Base-by-base conservation (phyloP, 2,797 vertebrate species). In the Parotocinclus haroldoi region DNA sequence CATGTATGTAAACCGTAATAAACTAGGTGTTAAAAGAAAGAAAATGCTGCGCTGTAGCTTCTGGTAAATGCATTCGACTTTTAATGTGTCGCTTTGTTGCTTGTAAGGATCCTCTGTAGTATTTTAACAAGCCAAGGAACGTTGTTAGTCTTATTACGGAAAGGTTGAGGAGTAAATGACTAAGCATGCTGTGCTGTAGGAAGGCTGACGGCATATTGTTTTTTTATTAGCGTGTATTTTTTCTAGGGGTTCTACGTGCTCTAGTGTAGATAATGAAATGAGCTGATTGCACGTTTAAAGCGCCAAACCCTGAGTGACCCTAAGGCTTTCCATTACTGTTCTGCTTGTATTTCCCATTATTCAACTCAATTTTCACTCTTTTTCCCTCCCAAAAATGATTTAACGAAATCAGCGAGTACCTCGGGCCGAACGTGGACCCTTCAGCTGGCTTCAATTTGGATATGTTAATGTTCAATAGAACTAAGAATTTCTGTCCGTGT, bases 211-310 rank as follows among this genome's bases (percentile, higher is more conserved):
- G 39, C 39, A 16, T 58, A 3, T 8, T 48, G 16, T 40, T 63
- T 40, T n/a, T 39, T 7, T 39, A 39, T 45, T 50, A n/a, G 42
- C 27, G 11, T 46, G 45, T 11, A n/a, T 11, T 12, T 46, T 7
- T 46, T 6, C 45, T 12, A 7, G 12, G 45, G 10, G 11, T n/a
- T 11, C 45, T 46, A 11, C 45, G n/a, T 11, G 11, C 19, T 65
- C 19, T 53, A 13, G 4, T 27, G 19, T 40, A 9, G 39, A 51
- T 58, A 14, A 52, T 46, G 49, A 59, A 59, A 37, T 39, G 27
- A 52, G 36, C 50, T 65, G 46, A n/a, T 19, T 27, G 39, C 1
- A 18, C 49, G 40, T 36, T 69, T 40, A 69, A 63, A 56, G 68
- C 59, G 17, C 27, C 48, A 58, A 13, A 53, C 54, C 37, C 13